Evolutionary conservation across 2,113 vertebrate genomes (phyloP).

Genomic region (Trematocara stigmaticum): DNA sequence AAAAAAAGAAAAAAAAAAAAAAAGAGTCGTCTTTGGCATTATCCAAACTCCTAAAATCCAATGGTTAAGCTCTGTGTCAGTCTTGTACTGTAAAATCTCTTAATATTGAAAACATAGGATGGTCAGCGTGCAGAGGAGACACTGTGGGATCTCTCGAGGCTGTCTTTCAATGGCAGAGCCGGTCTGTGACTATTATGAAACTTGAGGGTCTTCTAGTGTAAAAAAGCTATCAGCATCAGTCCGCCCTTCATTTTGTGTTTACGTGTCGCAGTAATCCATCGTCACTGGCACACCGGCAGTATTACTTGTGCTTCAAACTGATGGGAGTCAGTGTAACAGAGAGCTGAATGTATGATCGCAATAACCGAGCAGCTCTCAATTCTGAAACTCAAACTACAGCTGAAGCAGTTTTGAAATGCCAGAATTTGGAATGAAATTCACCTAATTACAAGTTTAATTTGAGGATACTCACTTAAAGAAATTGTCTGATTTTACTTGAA

Average conservation of each 20-base stretch:
- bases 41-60: conserved; percentile 52
- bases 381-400: conserved; percentile 5
- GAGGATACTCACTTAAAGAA: not conserved
- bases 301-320: conserved; percentile 27
- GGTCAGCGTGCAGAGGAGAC: conserved; percentile 21
- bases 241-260: conserved; percentile 5
- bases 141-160: not conserved
- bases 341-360: conserved; percentile 53
- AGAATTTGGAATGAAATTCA: not conserved
- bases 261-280: not conserved
- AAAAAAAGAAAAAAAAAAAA: not conserved
- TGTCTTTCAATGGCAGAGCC: conserved; percentile 13
- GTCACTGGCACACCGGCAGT: conserved; percentile 11
- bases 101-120: conserved; percentile 20
- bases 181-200: conserved; percentile 29
- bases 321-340: conserved; percentile 2
- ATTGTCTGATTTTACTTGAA: conserved; percentile 56
- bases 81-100: conserved; percentile 43
- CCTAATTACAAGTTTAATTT: conserved; percentile 2
- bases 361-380: conserved; percentile 7
- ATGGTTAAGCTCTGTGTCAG: conserved; percentile 58
- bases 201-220: not conserved
- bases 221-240: conserved; percentile 6
- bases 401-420: conserved; percentile 2
- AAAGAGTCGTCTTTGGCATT: conserved; percentile 37